Percentiles rank a stretch among this genome's conserved stretches.
Evolutionary conservation across 2,888 invertebrate genomes (phyloP).

Genomic region (Acanthopleura granulata): DNA sequence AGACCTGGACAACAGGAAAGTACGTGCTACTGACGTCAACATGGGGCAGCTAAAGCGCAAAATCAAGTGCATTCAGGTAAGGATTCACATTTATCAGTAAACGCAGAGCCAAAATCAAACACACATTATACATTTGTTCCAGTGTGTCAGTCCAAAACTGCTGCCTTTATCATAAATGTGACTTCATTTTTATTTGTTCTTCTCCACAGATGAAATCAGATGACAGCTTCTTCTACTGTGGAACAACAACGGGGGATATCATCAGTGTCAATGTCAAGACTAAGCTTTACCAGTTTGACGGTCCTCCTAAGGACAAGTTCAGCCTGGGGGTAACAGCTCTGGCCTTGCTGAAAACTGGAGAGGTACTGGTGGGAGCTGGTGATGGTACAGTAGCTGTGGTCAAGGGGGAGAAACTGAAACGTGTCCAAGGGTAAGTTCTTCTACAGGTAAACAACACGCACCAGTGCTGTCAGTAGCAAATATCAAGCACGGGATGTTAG

Average conservation of each 20-base stretch:
- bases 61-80: conserved; percentile 79
- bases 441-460: not conserved
- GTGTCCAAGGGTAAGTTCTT: conserved; percentile 41
- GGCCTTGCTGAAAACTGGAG: conserved; percentile 58
- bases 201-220: conserved; percentile 71
- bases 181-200: not conserved
- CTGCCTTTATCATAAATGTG: too few relatives aligned
- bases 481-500: not conserved
- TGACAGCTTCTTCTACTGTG: conserved; percentile 82
- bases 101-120: not conserved
- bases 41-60: conserved; percentile 84
- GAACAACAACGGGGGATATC: conserved; percentile 86
- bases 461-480: too few relatives aligned
- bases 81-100: conserved; percentile 16
- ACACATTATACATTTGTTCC: too few relatives aligned
- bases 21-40: conserved; percentile 81
- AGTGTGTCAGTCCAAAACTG: not conserved
- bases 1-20: conserved; percentile 76
- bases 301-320: conserved; percentile 63
- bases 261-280: conserved; percentile 68
- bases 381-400: conserved; percentile 78
- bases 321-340: conserved; percentile 67
- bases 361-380: conserved; percentile 83
- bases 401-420: conserved; percentile 15
- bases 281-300: conserved; percentile 57